Conservation (phyloP, 2,797 vertebrate species). For the Eulemur mongoz region DNA sequence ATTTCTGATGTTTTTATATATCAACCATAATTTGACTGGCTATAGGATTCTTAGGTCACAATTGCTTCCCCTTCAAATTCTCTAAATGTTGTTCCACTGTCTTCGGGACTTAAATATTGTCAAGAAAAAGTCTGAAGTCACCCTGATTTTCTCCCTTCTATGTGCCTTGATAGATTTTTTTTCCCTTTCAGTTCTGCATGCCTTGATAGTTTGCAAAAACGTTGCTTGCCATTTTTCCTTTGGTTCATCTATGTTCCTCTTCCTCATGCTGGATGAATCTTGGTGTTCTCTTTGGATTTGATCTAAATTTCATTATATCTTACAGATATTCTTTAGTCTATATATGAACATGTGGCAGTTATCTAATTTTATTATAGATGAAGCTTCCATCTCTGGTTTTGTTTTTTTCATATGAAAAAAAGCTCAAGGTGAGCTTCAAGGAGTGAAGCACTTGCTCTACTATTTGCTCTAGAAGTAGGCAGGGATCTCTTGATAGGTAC, state of each 20-base stretch:
- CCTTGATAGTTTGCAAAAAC: conserved; percentile 8
- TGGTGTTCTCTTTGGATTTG: neutral
- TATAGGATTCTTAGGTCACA: neutral
- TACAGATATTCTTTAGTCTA: neutral
- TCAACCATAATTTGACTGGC: neutral
- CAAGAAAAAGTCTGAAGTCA: neutral
- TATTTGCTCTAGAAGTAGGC: conserved; percentile 9
- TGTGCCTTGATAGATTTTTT: neutral
- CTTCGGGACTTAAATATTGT: neutral
- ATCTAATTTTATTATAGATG: neutral
- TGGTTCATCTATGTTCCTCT: neutral
- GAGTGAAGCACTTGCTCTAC: neutral
- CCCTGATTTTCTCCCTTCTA: neutral
- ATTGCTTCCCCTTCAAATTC: neutral
- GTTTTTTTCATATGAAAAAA: neutral
- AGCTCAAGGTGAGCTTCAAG: neutral
- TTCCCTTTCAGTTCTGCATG: neutral
- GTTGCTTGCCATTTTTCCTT: neutral
- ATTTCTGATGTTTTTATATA: conserved; percentile 30
- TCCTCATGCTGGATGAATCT: neutral
- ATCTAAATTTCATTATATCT: conserved; percentile 1
- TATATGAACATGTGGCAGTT: neutral
- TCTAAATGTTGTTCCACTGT: neutral
- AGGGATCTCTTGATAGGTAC: neutral
- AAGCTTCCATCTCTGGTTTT: neutral